A percentile compares a stretch with the other conserved stretches of the same genome.
These are phyloP conservation scores for Hirtodrosophila duncani DNA, from an alignment of 2,888 invertebrate genomes.

Conservation along the genomic window DNA sequence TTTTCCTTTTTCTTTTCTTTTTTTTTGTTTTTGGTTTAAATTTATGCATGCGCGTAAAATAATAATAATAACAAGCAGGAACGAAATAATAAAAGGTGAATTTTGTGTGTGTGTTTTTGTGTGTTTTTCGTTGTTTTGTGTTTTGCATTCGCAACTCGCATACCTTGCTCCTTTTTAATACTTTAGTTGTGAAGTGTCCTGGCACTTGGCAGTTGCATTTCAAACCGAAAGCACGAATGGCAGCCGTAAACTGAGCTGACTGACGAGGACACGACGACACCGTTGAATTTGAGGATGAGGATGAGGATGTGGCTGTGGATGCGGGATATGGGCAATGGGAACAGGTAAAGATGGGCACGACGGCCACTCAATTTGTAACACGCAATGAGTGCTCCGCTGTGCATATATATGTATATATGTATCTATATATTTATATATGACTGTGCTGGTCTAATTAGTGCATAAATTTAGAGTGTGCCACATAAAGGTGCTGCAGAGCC, in stretches of 20 bases:
- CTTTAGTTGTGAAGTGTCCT: slow-evolving; percentile 50
- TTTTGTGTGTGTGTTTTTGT: slow-evolving; percentile 6
- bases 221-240: slow-evolving; percentile 3
- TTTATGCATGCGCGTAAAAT: slow-evolving; percentile 58
- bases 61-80: slow-evolving; percentile 50
- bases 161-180: slow-evolving; percentile 32
- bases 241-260: too few relatives aligned
- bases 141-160: slow-evolving; percentile 35
- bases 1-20: slow-evolving; percentile 8
- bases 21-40: slow-evolving; percentile 19
- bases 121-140: slow-evolving; percentile 24
- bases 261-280: too few relatives aligned
- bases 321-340: slow-evolving; percentile 22
- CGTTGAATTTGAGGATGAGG: too few relatives aligned
- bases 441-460: slow-evolving; percentile 49
- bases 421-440: slow-evolving; percentile 9
- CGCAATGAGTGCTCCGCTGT: slow-evolving; percentile 24
- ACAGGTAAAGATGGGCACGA: slow-evolving; percentile 35
- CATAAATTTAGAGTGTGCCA: slow-evolving; percentile 23
- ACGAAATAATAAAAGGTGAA: slow-evolving; percentile 38
- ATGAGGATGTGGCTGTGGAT: background rate
- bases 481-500: too few relatives aligned
- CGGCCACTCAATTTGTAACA: slow-evolving; percentile 55
- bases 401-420: slow-evolving; percentile 1
- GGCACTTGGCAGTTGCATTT: slow-evolving; percentile 57